Conservation (phyloP, 2,888 invertebrate genomes). For the Rhaphigaster nebulosa region DNA sequence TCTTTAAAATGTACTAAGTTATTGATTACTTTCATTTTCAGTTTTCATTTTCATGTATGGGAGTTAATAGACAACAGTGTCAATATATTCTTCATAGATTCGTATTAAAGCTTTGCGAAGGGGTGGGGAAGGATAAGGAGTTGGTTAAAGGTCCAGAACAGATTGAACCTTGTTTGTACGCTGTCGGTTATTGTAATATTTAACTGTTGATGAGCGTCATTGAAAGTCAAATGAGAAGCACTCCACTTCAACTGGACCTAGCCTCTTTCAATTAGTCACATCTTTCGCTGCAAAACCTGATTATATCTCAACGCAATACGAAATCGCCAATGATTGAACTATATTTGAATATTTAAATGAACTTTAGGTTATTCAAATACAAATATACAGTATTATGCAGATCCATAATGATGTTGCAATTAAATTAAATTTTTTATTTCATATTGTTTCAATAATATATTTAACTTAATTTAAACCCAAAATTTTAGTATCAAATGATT, state of each 20-base stretch:
- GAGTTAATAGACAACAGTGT: no score
- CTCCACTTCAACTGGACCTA: neutral
- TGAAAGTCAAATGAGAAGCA: constrained; percentile 14
- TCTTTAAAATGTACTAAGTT: no score
- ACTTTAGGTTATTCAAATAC: no score
- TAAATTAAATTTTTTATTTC: no score
- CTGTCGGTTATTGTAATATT: constrained; percentile 14
- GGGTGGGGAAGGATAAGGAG: neutral
- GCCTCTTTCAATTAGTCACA: neutral
- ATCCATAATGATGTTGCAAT: no score
- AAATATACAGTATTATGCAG: no score
- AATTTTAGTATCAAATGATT: no score
- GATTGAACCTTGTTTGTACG: neutral
- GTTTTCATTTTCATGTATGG: no score
- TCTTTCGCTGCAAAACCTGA: neutral
- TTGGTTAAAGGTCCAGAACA: neutral
- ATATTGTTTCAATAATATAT: no score
- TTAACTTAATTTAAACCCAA: no score
- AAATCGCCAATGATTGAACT: neutral
- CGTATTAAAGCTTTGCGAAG: neutral
- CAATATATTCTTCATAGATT: no score
- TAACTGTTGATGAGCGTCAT: constrained; percentile 8
- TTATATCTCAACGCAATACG: neutral
- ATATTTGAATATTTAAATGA: neutral
- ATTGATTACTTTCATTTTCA: no score